These are phyloP conservation scores for Callipepla californica DNA, from an alignment of 2,113 vertebrate genomes.

Conservation along the genomic window DNA sequence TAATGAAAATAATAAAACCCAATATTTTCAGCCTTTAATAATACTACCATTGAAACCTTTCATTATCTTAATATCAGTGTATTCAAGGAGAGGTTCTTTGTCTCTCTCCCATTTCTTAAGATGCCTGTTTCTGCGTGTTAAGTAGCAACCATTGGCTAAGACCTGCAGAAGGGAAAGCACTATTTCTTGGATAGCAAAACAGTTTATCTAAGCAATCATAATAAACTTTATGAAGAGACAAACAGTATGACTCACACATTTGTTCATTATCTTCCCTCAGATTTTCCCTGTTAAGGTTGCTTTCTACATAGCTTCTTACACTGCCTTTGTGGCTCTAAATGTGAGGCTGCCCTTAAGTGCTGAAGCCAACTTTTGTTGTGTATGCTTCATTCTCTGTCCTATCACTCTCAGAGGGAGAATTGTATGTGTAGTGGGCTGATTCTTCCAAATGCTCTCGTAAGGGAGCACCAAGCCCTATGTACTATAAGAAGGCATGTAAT, in stretches of 20 bases:
- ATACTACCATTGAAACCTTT: slow-evolving; percentile 58
- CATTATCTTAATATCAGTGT: slow-evolving; percentile 69
- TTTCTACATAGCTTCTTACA: background rate
- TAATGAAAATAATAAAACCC: slow-evolving; percentile 42
- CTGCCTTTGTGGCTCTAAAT: background rate
- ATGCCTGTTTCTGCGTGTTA: slow-evolving; percentile 55
- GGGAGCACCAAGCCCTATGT: background rate
- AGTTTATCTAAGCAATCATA: background rate
- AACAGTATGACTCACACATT: background rate
- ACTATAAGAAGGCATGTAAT: background rate
- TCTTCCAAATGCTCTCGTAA: background rate
- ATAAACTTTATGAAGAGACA: background rate
- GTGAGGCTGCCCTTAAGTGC: background rate
- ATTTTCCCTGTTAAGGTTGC: background rate
- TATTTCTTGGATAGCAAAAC: background rate
- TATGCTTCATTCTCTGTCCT: background rate
- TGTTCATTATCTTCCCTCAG: background rate
- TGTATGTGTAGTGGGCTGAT: background rate
- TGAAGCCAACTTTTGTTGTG: background rate
- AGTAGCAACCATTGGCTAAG: slow-evolving; percentile 52
- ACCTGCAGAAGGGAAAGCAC: background rate
- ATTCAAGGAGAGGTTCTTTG: slow-evolving; percentile 65
- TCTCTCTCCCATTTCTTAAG: slow-evolving; percentile 47
- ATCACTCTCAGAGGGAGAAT: background rate
- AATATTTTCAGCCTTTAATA: slow-evolving; percentile 60